Base-by-base conservation (phyloP, 2,888 invertebrate genomes). In the Drosophila leonis region DNA sequence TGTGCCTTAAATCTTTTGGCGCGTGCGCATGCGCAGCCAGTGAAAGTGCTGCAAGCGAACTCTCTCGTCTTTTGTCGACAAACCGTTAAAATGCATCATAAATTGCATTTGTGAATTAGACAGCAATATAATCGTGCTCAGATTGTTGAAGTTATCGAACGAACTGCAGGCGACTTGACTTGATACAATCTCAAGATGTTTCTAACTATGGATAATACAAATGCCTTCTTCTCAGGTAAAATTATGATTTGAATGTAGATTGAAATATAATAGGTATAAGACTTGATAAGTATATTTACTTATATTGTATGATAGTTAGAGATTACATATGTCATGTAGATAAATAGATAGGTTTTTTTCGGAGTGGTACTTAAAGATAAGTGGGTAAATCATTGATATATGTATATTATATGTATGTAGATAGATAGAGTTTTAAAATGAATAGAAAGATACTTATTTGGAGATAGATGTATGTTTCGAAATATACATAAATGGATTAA, bases 201-300 rank as follows among this genome's bases (percentile, higher is more conserved):
- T 90, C 89, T 93, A 44, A 90, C 92, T 66, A 89, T 92, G 91
- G 93, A 93, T 90, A 92, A 91, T 77, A 80, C 91, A 42, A 92
- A 92, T 71, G 84, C 92, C 13, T 92, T 93, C 75, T 91, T 93
- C 86, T 93, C 93, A 91, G 93, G 93, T 93, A 92, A 75, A 63
- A 8, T 4, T 24, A 12, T 7, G n/a, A n/a, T n/a, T n/a, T 15
- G 7, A 35, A 20, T 8, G 9, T 5, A 0, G 5, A 4, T 35
- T 0, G n/a, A 29, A 37, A 4, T n/a, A n/a, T 15, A 37, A n/a
- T n/a, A n/a, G n/a, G n/a, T n/a, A n/a, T n/a, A n/a, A n/a, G n/a
- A n/a, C n/a, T n/a, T n/a, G n/a, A n/a, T n/a, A n/a, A n/a, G n/a
- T n/a, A n/a, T n/a, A n/a, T n/a, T n/a, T n/a, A n/a, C n/a, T n/a